These are phyloP conservation scores for Trichopria drosophilae DNA, from an alignment of 2,888 invertebrate genomes.

Conservation along the genomic window DNA sequence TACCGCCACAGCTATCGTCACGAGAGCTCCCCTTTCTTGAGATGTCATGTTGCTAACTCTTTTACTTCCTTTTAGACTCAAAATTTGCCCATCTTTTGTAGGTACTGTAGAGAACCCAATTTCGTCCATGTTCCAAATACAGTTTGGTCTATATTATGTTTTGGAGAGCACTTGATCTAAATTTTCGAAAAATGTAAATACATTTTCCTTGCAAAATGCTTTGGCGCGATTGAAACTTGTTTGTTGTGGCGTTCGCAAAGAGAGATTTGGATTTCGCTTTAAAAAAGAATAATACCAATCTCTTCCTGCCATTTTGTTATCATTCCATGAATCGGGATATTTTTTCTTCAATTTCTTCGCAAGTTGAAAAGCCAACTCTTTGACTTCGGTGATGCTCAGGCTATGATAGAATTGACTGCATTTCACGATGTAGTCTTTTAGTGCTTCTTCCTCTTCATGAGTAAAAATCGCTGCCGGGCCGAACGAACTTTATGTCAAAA, in stretches of 20 bases:
- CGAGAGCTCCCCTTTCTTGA: constrained; percentile 31
- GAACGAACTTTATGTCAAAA: too few species aligned
- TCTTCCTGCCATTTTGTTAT: constrained; percentile 27
- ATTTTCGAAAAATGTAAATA: background rate
- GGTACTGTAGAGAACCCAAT: constrained; percentile 1
- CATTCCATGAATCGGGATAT: constrained; percentile 28
- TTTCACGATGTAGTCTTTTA: too few species aligned
- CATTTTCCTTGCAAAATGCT: constrained; percentile 5
- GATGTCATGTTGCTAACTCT: constrained; percentile 2
- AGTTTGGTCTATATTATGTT: too few species aligned
- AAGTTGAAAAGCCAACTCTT: constrained; percentile 31
- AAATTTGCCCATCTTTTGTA: constrained; percentile 18
- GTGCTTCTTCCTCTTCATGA: too few species aligned
- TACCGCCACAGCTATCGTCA: constrained; percentile 35
- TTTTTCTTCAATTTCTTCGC: too few species aligned
- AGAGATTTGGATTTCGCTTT: background rate
- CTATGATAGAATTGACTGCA: too few species aligned
- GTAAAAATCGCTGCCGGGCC: too few species aligned
- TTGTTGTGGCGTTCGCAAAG: background rate
- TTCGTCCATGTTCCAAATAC: background rate
- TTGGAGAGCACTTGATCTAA: background rate
- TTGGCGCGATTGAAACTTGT: constrained; percentile 1
- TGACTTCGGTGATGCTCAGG: constrained; percentile 30
- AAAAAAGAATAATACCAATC: constrained; percentile 33
- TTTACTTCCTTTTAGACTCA: constrained; percentile 22